These are phyloP conservation scores for Nomada goodeniana DNA, from an alignment of 2,888 invertebrate species.

Conservation along the genomic window DNA sequence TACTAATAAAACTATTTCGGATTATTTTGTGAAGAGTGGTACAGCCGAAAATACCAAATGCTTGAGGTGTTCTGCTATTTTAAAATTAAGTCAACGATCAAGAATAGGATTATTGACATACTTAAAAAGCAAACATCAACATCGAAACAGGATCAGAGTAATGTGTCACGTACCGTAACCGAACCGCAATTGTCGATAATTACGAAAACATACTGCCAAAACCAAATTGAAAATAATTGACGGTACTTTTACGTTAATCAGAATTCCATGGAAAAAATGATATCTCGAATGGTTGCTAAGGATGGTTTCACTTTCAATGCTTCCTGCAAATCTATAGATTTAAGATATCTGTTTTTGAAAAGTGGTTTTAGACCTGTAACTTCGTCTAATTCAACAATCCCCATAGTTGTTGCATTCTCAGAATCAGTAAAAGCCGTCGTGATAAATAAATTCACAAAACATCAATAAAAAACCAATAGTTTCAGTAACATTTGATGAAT, in stretches of 20 bases:
- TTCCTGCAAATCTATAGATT: conserved; percentile 57
- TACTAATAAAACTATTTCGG: conserved; percentile 33
- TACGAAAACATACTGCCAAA: conserved; percentile 8
- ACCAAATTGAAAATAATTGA: conserved; percentile 53
- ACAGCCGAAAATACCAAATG: conserved; percentile 33
- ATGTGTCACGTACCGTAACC: conserved; percentile 10
- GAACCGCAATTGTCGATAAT: conserved; percentile 8
- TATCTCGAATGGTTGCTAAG: conserved; percentile 62
- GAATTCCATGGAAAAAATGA: conserved; percentile 59
- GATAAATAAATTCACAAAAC: conserved; percentile 72
- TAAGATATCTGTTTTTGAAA: conserved; percentile 58
- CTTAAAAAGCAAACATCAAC: conserved; percentile 40
- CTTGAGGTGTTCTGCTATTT: conserved; percentile 19
- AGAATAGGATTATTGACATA: conserved; percentile 45
- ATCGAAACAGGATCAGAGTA: conserved; percentile 24
- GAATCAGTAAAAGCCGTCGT: conserved; percentile 55
- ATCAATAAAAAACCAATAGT: conserved; percentile 35
- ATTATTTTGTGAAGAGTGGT: conserved; percentile 39
- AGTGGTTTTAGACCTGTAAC: conserved; percentile 52
- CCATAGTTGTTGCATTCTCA: conserved; percentile 48
- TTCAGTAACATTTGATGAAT: conserved; percentile 47
- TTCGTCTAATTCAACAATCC: conserved; percentile 58
- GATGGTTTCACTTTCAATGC: conserved; percentile 29
- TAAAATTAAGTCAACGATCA: conserved; percentile 51
- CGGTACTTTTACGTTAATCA: conserved; percentile 51